A percentile compares a stretch with the other conserved stretches of the same genome.
phyloP scores from a whole-genome alignment of 2,113 vertebrate genomes.

The Boulengeromyrus knoepffleri region DNA sequence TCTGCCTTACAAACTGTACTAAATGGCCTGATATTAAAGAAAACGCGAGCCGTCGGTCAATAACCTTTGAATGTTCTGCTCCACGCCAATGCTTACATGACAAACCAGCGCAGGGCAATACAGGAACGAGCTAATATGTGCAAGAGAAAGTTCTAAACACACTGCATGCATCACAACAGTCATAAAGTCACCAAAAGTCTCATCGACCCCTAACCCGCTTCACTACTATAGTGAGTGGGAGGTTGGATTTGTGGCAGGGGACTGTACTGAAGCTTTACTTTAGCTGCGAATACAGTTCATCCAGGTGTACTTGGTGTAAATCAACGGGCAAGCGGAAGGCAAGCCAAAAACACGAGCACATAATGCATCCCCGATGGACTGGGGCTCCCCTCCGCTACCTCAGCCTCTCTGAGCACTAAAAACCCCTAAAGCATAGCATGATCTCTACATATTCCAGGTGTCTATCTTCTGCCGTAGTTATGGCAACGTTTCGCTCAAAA shows the following conservation, averaged over 20 bases:
- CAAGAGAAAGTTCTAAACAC: not conserved
- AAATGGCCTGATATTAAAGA: not conserved
- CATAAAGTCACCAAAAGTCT: not conserved
- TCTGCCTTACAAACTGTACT: not conserved
- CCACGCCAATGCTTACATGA: not conserved
- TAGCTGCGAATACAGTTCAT: not conserved
- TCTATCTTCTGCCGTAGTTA: not conserved
- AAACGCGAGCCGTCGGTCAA: not conserved
- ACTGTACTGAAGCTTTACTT: not conserved
- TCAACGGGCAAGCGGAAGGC: not conserved
- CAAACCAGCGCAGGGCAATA: not conserved
- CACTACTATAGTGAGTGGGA: not conserved
- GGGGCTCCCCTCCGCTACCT: not conserved
- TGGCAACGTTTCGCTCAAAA: not conserved
- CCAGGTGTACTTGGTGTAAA: not conserved
- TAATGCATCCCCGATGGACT: not conserved
- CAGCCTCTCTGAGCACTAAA: not conserved
- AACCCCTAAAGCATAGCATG: not conserved
- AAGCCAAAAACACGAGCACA: not conserved
- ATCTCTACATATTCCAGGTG: not conserved
- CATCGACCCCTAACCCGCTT: not conserved
- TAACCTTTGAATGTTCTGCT: not conserved
- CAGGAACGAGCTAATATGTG: not conserved
- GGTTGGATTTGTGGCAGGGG: not conserved
- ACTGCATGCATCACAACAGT: not conserved